A percentile compares a stretch with the other conserved stretches of the same genome.
Evolutionary conservation across 2,888 invertebrate species (phyloP).

Genomic region (Dicycla oo): DNA sequence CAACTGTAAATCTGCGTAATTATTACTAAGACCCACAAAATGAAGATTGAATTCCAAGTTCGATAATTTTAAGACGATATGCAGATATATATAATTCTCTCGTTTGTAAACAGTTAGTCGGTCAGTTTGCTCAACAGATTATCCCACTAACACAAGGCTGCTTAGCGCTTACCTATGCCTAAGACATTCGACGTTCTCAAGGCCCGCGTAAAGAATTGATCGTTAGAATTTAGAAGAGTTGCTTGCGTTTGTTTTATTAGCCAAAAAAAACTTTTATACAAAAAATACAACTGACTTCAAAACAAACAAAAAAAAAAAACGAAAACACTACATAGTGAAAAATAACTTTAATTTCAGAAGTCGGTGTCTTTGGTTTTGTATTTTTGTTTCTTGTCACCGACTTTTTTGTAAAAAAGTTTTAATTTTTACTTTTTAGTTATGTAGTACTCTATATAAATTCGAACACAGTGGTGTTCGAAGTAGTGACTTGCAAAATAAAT

Average conservation of each 20-base stretch:
- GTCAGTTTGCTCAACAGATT: constrained; percentile 44
- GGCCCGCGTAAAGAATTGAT: constrained; percentile 13
- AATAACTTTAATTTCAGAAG: no score
- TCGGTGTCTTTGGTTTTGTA: no score
- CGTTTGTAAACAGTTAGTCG: constrained; percentile 33
- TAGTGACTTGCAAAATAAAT: no score
- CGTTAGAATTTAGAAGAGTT: constrained; percentile 24
- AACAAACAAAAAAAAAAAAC: no score
- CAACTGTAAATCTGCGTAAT: neutral
- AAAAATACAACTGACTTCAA: no score
- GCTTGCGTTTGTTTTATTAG: constrained; percentile 7
- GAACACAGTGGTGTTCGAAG: no score
- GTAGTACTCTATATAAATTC: no score
- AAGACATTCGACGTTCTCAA: constrained; percentile 31
- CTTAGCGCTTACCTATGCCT: constrained; percentile 17
- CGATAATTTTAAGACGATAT: constrained; percentile 5
- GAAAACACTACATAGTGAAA: no score
- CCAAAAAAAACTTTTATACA: no score
- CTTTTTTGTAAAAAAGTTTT: no score
- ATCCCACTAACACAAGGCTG: constrained; percentile 41
- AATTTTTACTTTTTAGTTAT: no score
- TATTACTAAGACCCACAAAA: neutral
- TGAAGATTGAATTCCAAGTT: neutral
- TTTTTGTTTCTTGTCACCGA: no score
- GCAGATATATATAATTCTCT: constrained; percentile 13